Base-by-base conservation (phyloP, 2,113 vertebrate genomes). In the Micromys minutus region DNA sequence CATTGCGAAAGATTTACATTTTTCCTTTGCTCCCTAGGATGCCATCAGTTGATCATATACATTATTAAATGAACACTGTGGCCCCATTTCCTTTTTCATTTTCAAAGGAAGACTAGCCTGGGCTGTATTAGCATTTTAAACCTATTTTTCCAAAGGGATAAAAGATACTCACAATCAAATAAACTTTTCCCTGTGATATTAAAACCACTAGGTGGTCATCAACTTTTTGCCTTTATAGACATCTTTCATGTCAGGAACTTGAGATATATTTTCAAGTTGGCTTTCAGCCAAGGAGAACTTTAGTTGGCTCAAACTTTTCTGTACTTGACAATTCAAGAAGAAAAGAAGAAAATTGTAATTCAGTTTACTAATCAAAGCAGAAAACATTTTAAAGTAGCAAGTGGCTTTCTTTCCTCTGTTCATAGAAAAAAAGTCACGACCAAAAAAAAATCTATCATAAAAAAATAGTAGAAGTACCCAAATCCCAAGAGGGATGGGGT, bases 201-300 rank as follows among this genome's bases (percentile, higher is more conserved):
- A 96, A 96, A 97, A 94, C 96, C 89, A 76, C 74, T 96, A 95
- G 77, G 85, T 93, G 85, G 90, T 93, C 95, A 96, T 97, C 93
- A 93, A 92, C 94, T 95, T 94, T 81, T 63, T 96, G 67, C 36
- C n/a, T 87, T 96, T 94, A 31, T 77, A 47, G 67, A 13, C 3
- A 95, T 65, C 90, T 95, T 96, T 96, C 63, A 94, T 87, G 74
- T 81, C 52, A 95, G 79, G 55, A 95, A 96, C 50, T 91, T 79
- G 57, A 97, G 45, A 74, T 36, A 71, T 69, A 93, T 96, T 97
- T 55, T 93, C 86, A 63, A 90, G 31, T 96, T 97, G 91, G 88
- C 86, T 95, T 76, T 97, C 80, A 91, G n/a, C 74, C 97, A 95
- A 96, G 69, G 63, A 95, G 77, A 96, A 90, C 34, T 94, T 76